A percentile compares a stretch with the other conserved stretches of the same genome.
phyloP scores from a whole-genome alignment of 2,888 invertebrate species.

The Charanyca ferruginea region DNA sequence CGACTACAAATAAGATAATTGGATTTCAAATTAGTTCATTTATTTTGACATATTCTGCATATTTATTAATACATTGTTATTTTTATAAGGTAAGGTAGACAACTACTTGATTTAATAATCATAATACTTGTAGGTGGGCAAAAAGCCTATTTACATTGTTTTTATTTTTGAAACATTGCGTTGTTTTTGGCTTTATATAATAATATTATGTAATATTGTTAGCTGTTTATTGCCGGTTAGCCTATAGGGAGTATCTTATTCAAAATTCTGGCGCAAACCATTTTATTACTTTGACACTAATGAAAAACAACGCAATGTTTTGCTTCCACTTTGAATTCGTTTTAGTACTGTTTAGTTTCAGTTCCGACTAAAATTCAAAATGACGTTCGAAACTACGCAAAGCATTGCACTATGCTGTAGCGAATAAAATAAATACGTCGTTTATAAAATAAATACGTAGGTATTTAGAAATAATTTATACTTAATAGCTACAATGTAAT shows the following conservation, averaged over 20 bases:
- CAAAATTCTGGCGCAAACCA: no score
- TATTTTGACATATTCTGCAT: conserved; percentile 5
- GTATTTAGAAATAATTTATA: not conserved
- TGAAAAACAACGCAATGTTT: conserved; percentile 26
- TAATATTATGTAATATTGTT: no score
- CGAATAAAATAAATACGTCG: not conserved
- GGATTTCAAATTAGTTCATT: conserved; percentile 32
- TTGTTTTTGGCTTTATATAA: no score
- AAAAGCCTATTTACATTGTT: no score
- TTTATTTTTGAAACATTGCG: no score
- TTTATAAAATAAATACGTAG: no score
- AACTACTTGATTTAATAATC: no score
- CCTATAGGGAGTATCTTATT: no score
- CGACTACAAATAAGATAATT: conserved; percentile 40
- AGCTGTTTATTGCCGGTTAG: no score
- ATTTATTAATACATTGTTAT: conserved; percentile 1
- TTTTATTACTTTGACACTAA: no score
- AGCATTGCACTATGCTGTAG: not conserved
- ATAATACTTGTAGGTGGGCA: no score
- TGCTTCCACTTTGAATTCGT: conserved; percentile 21
- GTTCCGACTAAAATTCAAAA: conserved; percentile 13
- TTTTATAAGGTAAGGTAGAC: not conserved
- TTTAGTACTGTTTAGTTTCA: conserved; percentile 6
- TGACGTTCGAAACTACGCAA: not conserved
- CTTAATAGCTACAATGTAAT: no score